Base-by-base conservation (phyloP, 92 coral and sea anemone genomes). In the Actinernus sp. region DNA sequence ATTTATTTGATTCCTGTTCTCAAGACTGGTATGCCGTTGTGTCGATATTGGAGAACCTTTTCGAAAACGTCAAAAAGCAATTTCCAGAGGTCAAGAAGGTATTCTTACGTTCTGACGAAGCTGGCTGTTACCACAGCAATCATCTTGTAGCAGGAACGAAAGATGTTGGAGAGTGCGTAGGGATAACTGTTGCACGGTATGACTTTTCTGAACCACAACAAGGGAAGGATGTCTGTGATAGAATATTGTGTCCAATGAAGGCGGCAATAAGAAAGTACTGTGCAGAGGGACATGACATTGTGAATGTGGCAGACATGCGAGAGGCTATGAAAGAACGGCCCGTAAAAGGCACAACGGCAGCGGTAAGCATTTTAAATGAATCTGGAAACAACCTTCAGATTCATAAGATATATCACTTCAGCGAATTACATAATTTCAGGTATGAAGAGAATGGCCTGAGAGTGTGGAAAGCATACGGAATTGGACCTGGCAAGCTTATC, bases 241-340 rank as follows among this genome's bases (percentile, higher is more conserved):
- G 79, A 1, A 79, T 69, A 14, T 28, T 79, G 18, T 70, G 86
- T 58, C 79, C 79, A 1, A 68, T 79, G 86, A 79, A 79, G 52
- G 26, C 64, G 12, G 45, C 66, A 32, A 31, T 79, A 22, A 33
- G 61, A 34, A 41, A 43, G 21, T 70, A 79, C 58, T 68, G 77
- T 61, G 65, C 71, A 27, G 82, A 85, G 65, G 91, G 91, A 1
- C 62, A 85, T 31, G 73, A 85, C 71, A 44, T 78, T 10, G 26
- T 55, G 27, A 36, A 34, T 37, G 91, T 82, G 3, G 32, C 16
- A 0, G 86, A 85, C 49, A 78, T 85, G 92, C 34, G 46, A 4
- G 49, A 46, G 13, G 91, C 92, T 4, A 50, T 86, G 10, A 31
- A 21, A 4, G 71, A 45, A 13, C 40, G 79, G 21, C 79, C 87